Conservation (phyloP, 2,113 vertebrate species). For the Tonatia bakeri region DNA sequence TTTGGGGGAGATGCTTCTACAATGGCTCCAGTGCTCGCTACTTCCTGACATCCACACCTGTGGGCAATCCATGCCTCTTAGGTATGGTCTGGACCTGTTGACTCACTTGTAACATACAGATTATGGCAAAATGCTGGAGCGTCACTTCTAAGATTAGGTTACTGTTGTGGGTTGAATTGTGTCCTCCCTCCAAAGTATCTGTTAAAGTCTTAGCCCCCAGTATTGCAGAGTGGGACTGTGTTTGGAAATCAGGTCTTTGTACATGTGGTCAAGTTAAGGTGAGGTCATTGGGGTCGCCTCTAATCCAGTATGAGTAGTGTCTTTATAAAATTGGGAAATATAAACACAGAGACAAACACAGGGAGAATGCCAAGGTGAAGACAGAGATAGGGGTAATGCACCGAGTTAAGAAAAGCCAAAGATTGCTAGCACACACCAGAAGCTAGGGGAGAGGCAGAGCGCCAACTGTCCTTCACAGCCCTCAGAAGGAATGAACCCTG, state of each 20-base stretch:
- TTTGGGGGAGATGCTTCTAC: not conserved
- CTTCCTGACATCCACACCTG: not conserved
- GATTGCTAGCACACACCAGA: not conserved
- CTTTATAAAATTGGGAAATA: not conserved
- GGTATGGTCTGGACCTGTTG: not conserved
- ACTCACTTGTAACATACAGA: not conserved
- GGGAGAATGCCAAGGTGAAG: not conserved
- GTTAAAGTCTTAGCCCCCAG: not conserved
- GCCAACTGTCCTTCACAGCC: too few relatives aligned
- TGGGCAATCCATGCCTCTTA: not conserved
- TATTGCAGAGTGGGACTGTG: not conserved
- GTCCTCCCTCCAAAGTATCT: not conserved
- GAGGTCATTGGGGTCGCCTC: not conserved
- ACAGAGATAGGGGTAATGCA: not conserved
- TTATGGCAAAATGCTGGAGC: not conserved
- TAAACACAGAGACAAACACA: not conserved
- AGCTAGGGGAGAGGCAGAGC: not conserved
- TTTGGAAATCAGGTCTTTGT: not conserved
- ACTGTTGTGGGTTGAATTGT: not conserved
- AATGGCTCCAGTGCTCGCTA: fast-evolving
- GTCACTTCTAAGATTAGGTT: not conserved
- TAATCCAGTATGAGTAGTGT: not conserved
- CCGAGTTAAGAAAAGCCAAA: not conserved
- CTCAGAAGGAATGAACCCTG: not conserved
- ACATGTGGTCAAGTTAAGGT: not conserved